Percentiles rank a stretch among this genome's conserved stretches.
Evolutionary conservation across 1,140 invertebrate species (phyloP).

Genomic region (Steinernema khuongi): DNA sequence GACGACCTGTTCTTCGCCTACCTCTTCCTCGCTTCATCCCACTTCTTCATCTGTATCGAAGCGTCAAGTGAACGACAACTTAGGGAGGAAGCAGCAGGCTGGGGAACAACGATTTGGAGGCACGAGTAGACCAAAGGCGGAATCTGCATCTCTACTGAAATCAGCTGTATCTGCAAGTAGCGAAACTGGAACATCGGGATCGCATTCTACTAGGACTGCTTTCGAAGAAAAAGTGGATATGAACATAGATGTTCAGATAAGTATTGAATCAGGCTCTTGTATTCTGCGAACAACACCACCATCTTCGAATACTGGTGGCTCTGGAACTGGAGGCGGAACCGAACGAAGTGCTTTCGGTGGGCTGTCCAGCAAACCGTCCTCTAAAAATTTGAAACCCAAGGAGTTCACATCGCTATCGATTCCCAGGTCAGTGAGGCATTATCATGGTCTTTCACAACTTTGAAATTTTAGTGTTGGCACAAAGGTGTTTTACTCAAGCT

Average conservation of each 20-base stretch:
- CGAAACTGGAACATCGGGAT: neutral
- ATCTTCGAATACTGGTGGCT: constrained; percentile 3
- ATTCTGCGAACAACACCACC: constrained; percentile 44
- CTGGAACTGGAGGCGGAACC: constrained; percentile 17
- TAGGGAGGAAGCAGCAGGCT: neutral
- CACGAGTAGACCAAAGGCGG: neutral
- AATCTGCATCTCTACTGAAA: neutral
- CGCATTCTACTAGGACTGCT: neutral
- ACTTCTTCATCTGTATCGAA: neutral
- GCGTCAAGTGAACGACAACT: neutral
- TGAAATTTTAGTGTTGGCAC: constrained; percentile 35
- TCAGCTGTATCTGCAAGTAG: neutral
- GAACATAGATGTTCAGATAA: constrained; percentile 56
- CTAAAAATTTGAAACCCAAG: constrained; percentile 35
- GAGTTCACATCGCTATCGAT: constrained; percentile 22
- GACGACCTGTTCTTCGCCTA: neutral
- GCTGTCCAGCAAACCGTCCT: constrained; percentile 37
- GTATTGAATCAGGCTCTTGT: constrained; percentile 54
- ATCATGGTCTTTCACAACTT: no score
- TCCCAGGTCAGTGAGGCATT: neutral
- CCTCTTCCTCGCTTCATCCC: neutral
- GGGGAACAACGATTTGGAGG: no score
- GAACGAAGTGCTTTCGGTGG: constrained; percentile 1
- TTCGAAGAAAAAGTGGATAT: constrained; percentile 48
- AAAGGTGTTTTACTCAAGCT: constrained; percentile 39